Evolutionary conservation across 2,888 invertebrate genomes (phyloP).

Genomic region (Ormyrus rosae): DNA sequence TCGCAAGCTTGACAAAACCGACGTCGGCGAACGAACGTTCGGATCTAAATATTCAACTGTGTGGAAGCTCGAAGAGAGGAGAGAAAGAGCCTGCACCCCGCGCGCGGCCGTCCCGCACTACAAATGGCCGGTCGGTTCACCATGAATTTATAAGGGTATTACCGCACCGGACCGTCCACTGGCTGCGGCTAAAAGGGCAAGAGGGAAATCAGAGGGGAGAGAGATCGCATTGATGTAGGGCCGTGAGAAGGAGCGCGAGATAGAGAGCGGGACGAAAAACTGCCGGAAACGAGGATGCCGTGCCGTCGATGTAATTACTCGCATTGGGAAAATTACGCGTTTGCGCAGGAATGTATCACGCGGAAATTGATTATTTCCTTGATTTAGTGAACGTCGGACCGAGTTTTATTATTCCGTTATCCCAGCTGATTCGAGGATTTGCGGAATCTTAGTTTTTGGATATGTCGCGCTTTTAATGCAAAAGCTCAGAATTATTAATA

Average conservation of each 20-base stretch:
- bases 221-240: conserved; percentile 36
- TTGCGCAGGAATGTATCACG: conserved; percentile 21
- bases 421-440: too few relatives aligned
- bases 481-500: neutral
- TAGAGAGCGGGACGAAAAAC: conserved; percentile 7
- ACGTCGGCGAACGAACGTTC: neutral
- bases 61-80: neutral
- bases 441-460: neutral
- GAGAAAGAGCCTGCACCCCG: neutral
- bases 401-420: conserved; percentile 3
- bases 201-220: conserved; percentile 43
- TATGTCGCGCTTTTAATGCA: neutral
- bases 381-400: neutral
- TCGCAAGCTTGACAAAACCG: conserved; percentile 37
- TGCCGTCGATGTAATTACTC: conserved; percentile 33
- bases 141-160: conserved; percentile 69
- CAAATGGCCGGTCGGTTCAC: conserved; percentile 62
- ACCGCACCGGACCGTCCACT: conserved; percentile 43
- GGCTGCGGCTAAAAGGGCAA: conserved; percentile 40
- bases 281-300: conserved; percentile 31
- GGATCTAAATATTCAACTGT: conserved; percentile 36
- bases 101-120: conserved; percentile 47
- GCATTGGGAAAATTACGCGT: neutral
- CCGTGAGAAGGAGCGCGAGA: conserved; percentile 6
- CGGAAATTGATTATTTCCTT: conserved; percentile 30